Base-by-base conservation (phyloP, 2,113 vertebrate genomes). In the Salvelinus fontinalis region DNA sequence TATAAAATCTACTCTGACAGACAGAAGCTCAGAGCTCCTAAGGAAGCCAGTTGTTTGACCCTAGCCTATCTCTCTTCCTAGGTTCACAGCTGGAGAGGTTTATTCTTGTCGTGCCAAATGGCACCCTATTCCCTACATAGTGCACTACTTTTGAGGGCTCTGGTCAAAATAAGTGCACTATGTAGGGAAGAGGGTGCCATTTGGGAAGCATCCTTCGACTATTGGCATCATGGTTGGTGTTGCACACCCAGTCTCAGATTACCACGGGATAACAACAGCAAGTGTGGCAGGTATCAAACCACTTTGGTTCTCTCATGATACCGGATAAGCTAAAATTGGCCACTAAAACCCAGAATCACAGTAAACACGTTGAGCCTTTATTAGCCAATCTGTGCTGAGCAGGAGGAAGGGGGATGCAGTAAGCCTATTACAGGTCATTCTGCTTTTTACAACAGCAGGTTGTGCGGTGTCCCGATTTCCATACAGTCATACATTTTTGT, bases 341-440 rank as follows among this genome's bases (percentile, higher is more conserved):
- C 73, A 70, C 29, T 67, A 71, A 71, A 70, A 67, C 4, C 65
- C 67, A 78, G 83, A 87, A 87, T 88, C 81, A 70, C 76, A 76
- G 75, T 0, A 5, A 90, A 85, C 81, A 88, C 80, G 82, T 75
- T 82, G 82, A 77, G 83, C 81, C 78, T 88, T 89, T 89, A 90
- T 90, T 89, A 87, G 83, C 79, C 39, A 84, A 86, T 91, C 86
- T 89, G 89, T 73, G 75, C 67, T 54, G 80, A 57, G 84, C 82
- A 85, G 84, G 78, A 82, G 77, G 73, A 73, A 77, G 83, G 79
- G 26, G 51, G 73, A 73, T 51, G 73, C 27, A 79, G 79, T 86
- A 89, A 92, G 84, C 89, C 86, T 84, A 87, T 90, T 90, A 88
- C 80, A 80, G 78, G 83, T 84, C 83, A 81, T 73, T 85, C 80